phyloP scores from a whole-genome alignment of 64 coral and sea anemone genomes.

The Stichodactyla helianthus region DNA sequence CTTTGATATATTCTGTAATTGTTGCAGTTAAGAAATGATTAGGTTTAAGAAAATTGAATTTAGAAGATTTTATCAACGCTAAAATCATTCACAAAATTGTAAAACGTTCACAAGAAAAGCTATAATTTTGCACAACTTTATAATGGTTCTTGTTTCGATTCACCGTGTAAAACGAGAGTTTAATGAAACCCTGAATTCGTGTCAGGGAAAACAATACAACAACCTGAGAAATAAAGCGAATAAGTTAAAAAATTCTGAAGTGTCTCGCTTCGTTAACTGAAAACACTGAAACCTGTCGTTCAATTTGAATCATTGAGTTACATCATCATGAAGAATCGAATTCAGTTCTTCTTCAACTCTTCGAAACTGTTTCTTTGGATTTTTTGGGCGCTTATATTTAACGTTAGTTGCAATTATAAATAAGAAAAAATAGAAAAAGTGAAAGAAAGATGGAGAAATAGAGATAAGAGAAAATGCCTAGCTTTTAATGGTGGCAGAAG shows the following conservation, averaged over 20 bases:
- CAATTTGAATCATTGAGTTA: not conserved
- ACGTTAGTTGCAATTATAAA: not conserved
- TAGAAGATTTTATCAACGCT: too few relatives aligned
- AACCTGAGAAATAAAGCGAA: conserved; percentile 1
- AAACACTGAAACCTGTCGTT: not conserved
- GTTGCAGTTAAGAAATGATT: not conserved
- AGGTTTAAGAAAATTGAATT: not conserved
- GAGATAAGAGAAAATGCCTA: not conserved
- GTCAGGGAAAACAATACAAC: conserved; percentile 10
- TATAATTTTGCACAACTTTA: not conserved
- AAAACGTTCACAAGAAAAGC: too few relatives aligned
- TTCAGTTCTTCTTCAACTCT: not conserved
- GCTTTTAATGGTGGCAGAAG: not conserved
- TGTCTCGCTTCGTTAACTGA: not conserved
- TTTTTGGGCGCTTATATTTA: not conserved
- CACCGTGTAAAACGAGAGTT: not conserved
- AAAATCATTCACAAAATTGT: not conserved
- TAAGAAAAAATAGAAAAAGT: not conserved
- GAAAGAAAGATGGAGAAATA: too few relatives aligned
- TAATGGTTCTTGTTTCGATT: not conserved
- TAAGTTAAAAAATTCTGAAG: not conserved
- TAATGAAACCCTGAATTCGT: not conserved
- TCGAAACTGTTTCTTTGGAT: not conserved
- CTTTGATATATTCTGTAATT: not conserved
- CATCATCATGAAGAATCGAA: conserved; percentile 4